phyloP scores from a whole-genome alignment of 2,113 vertebrate species.

The Synodontis membranacea region DNA sequence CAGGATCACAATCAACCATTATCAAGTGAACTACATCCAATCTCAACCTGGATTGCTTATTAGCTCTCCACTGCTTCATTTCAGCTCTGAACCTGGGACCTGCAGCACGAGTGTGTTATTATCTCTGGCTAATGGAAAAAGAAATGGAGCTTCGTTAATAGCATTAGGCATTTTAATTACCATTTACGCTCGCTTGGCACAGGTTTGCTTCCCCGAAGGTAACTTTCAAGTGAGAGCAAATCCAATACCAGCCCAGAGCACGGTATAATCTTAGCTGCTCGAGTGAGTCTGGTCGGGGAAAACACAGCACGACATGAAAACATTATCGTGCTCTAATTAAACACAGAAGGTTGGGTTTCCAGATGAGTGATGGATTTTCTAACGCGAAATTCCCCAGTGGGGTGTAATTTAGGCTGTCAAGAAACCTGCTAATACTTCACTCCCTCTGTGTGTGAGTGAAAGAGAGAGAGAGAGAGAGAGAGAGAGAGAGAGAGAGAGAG shows the following conservation, averaged over 20 bases:
- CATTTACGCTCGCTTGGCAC: neutral
- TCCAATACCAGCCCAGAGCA: neutral
- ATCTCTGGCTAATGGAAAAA: neutral
- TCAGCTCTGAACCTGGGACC: neutral
- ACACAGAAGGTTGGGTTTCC: neutral
- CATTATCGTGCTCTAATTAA: neutral
- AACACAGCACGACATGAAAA: neutral
- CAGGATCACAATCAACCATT: neutral
- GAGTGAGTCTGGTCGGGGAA: neutral
- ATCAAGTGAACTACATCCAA: neutral
- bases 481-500: too few species aligned
- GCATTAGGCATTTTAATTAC: neutral
- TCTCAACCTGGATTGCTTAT: neutral
- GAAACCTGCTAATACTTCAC: neutral
- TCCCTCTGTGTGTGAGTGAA: neutral
- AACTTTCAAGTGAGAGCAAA: neutral
- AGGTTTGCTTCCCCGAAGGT: too few species aligned
- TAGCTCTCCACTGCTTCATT: neutral
- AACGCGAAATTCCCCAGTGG: neutral
- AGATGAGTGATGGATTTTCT: neutral
- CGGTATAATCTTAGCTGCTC: neutral
- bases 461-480: too few species aligned
- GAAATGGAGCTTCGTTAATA: neutral
- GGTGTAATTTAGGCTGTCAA: neutral
- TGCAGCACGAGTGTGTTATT: neutral